Evolutionary conservation across 1,140 invertebrate genomes (phyloP).

Genomic region (Choristoneura fumiferana): DNA sequence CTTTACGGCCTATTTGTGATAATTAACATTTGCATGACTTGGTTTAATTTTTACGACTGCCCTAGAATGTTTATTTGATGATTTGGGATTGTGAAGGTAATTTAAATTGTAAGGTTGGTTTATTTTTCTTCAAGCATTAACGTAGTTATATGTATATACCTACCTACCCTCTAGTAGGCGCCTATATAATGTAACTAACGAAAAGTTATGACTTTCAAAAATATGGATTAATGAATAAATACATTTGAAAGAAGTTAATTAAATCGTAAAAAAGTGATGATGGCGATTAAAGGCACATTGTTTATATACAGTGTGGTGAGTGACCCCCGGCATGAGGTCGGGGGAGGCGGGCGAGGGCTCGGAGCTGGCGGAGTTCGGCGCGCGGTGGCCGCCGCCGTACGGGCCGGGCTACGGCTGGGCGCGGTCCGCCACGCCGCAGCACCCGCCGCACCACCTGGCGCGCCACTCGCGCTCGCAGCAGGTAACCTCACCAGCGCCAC

Average conservation of each 20-base stretch:
- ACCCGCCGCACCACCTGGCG: slow-evolving; percentile 72
- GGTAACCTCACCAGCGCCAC: too few relatives aligned
- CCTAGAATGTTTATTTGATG: neutral
- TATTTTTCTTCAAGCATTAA: too few relatives aligned
- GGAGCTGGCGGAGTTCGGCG: slow-evolving; percentile 74
- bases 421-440: slow-evolving; percentile 72
- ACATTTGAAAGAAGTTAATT: too few relatives aligned
- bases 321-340: slow-evolving; percentile 77
- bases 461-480: slow-evolving; percentile 69
- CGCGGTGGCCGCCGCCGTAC: slow-evolving; percentile 69
- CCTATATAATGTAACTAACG: too few relatives aligned
- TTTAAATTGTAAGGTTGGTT: too few relatives aligned
- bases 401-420: slow-evolving; percentile 66
- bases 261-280: too few relatives aligned
- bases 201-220: too few relatives aligned
- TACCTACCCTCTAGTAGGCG: too few relatives aligned
- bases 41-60: neutral
- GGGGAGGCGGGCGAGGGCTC: slow-evolving; percentile 75
- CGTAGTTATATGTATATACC: too few relatives aligned
- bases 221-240: too few relatives aligned
- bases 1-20: too few relatives aligned
- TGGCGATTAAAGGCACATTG: neutral
- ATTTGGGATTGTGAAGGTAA: too few relatives aligned
- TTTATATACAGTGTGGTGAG: slow-evolving; percentile 40
- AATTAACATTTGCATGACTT: slow-evolving; percentile 3